Evolutionary conservation across 2,113 vertebrate species (phyloP).

Genomic region (human): GRCh38 chr16:50036501-50037000

Average conservation of each 20-base stretch:
- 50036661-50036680: constrained; percentile 70
- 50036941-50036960: constrained; percentile 65
- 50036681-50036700: constrained; percentile 69
- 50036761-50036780: constrained; percentile 84
- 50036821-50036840: constrained; percentile 73
- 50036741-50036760: constrained; percentile 77
- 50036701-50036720: constrained; percentile 25
- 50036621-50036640: constrained; percentile 59
- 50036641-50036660: background rate
- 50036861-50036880: constrained; percentile 50
- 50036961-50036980: constrained; percentile 72
- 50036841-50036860: constrained; percentile 66
- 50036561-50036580: constrained; percentile 32
- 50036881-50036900: constrained; percentile 65
- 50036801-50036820: constrained; percentile 76
- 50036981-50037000: constrained; percentile 65
- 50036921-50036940: constrained; percentile 43
- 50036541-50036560: constrained; percentile 71
- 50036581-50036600: background rate
- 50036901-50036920: constrained; percentile 65
- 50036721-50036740: constrained; percentile 62
- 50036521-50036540: constrained; percentile 29
- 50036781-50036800: constrained; percentile 77
- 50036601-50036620: background rate
- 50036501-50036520: constrained; percentile 70